These are phyloP conservation scores for Equus quagga DNA, from an alignment of 2,113 vertebrate genomes.

Conservation along the genomic window DNA sequence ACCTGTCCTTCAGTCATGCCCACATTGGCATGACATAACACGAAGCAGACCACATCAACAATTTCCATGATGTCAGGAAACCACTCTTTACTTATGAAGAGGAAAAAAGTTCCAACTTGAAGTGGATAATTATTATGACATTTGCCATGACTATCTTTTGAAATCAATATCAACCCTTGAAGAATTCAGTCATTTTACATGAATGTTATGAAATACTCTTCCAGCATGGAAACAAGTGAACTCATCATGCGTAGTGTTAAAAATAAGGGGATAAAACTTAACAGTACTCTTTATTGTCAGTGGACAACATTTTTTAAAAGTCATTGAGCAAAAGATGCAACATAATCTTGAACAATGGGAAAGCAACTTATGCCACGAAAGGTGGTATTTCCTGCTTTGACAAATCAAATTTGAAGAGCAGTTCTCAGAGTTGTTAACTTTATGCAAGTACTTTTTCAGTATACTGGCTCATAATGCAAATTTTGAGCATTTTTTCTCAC, in stretches of 20 bases:
- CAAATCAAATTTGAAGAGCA: slow-evolving; percentile 24
- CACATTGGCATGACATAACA: background rate
- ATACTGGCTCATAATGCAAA: background rate
- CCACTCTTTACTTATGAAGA: background rate
- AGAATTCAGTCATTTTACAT: background rate
- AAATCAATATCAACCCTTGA: background rate
- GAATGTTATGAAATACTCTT: background rate
- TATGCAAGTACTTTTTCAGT: background rate
- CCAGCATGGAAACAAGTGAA: background rate
- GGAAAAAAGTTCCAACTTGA: background rate
- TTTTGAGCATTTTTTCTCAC: background rate
- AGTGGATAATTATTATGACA: background rate
- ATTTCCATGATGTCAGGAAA: background rate
- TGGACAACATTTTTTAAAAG: background rate
- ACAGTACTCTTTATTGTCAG: background rate
- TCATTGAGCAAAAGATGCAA: background rate
- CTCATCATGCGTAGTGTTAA: background rate
- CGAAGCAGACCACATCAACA: background rate
- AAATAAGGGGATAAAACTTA: background rate
- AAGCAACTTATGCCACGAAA: background rate
- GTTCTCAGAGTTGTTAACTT: background rate
- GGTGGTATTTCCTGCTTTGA: background rate
- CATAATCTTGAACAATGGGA: background rate
- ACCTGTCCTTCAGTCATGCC: background rate
- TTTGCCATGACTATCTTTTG: background rate